Percentiles rank a stretch among this genome's conserved stretches.
Conservation (phyloP, 2,888 invertebrate genomes). For the Mamestra brassicae region DNA sequence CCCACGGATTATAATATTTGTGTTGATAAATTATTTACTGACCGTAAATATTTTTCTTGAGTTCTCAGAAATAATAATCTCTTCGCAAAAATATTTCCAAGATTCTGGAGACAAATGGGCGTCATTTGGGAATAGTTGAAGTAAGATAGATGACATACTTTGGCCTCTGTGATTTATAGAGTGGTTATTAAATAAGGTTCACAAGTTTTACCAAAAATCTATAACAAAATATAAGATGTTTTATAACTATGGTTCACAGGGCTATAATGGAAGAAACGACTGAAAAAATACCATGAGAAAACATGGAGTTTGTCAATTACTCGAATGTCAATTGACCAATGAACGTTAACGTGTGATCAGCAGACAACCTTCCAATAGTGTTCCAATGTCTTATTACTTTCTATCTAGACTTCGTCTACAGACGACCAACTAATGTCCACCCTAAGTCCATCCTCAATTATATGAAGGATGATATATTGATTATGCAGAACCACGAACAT, state of each 20-base stretch:
- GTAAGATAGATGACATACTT: neutral
- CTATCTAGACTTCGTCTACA: neutral
- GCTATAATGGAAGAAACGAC: neutral
- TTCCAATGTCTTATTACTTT: neutral
- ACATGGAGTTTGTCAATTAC: no score
- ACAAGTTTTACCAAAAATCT: neutral
- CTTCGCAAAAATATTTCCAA: constrained; percentile 13
- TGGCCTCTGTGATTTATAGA: neutral
- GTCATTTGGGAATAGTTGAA: constrained; percentile 8
- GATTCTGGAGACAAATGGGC: constrained; percentile 16
- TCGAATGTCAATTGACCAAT: no score
- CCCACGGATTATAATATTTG: constrained; percentile 9
- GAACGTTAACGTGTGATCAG: no score
- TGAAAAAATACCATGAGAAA: no score
- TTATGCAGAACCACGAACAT: no score
- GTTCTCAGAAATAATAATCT: constrained; percentile 18
- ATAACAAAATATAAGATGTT: neutral
- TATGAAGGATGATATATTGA: no score
- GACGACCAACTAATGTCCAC: neutral
- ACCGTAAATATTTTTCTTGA: constrained; percentile 16
- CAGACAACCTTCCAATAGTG: neutral
- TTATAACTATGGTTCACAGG: neutral
- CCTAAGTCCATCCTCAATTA: no score
- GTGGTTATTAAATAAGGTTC: neutral
- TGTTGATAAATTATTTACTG: constrained; percentile 21